Conservation (phyloP, 1,140 invertebrate genomes). For the Trichoplusia ni region DNA sequence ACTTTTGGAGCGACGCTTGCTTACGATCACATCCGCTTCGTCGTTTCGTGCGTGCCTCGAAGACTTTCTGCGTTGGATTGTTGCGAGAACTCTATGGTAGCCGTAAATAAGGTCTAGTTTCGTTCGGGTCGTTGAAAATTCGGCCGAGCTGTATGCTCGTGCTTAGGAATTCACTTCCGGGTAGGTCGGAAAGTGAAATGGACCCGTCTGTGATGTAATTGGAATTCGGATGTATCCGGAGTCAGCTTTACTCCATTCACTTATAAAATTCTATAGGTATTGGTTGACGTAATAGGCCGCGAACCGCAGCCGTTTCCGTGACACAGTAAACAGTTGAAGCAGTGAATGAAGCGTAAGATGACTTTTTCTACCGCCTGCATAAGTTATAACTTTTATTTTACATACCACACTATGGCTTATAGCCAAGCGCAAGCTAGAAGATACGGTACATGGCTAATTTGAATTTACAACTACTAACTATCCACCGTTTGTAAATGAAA, state of each 20-base stretch:
- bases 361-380: slow-evolving; percentile 37
- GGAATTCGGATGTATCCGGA: slow-evolving; percentile 81
- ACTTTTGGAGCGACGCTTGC: slow-evolving; percentile 57
- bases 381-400: slow-evolving; percentile 37
- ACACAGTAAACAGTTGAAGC: slow-evolving; percentile 52
- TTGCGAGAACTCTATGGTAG: slow-evolving; percentile 40
- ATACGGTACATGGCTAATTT: slow-evolving; percentile 5
- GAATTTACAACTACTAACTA: slow-evolving; percentile 10
- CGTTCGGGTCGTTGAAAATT: slow-evolving; percentile 46
- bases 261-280: slow-evolving; percentile 77
- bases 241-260: slow-evolving; percentile 76
- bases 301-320: slow-evolving; percentile 54
- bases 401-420: slow-evolving; percentile 12
- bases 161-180: slow-evolving; percentile 81
- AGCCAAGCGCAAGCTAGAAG: slow-evolving; percentile 1
- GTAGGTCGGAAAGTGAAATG: slow-evolving; percentile 81
- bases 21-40: slow-evolving; percentile 78
- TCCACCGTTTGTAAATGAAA: slow-evolving; percentile 5
- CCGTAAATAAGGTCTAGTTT: slow-evolving; percentile 49
- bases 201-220: slow-evolving; percentile 80
- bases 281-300: slow-evolving; percentile 71
- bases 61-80: slow-evolving; percentile 50
- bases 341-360: slow-evolving; percentile 47
- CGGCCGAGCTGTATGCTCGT: slow-evolving; percentile 74
- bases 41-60: slow-evolving; percentile 66